These are phyloP conservation scores for Drosophila anceps DNA, from an alignment of 2,888 invertebrate genomes.

Conservation along the genomic window DNA sequence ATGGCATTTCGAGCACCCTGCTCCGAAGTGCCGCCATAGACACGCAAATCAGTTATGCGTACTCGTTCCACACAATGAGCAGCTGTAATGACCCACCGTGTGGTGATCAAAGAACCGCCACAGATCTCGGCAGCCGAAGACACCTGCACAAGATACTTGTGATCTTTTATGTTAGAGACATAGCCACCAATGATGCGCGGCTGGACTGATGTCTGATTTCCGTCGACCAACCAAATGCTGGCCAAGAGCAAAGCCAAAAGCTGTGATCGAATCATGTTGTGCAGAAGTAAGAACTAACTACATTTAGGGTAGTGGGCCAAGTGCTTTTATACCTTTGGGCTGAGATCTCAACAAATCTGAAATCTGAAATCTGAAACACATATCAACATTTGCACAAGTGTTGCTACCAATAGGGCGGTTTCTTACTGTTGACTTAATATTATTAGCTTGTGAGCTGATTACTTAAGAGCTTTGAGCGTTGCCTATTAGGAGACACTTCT, in stretches of 20 bases:
- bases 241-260: slow-evolving; percentile 18
- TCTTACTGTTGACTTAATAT: slow-evolving; percentile 14
- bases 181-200: slow-evolving; percentile 68
- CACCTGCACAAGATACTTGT: slow-evolving; percentile 69
- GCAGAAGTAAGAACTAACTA: slow-evolving; percentile 20
- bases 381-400: slow-evolving; percentile 67
- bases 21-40: slow-evolving; percentile 62
- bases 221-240: slow-evolving; percentile 2
- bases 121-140: slow-evolving; percentile 32
- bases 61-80: slow-evolving; percentile 65
- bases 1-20: slow-evolving; percentile 42
- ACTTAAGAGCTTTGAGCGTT: slow-evolving; percentile 3
- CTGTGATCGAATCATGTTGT: slow-evolving; percentile 38
- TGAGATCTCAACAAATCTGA: slow-evolving; percentile 48
- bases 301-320: not conserved
- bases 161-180: slow-evolving; percentile 41
- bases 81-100: slow-evolving; percentile 74
- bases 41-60: slow-evolving; percentile 30
- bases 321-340: slow-evolving; percentile 52
- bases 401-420: slow-evolving; percentile 29
- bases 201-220: slow-evolving; percentile 17
- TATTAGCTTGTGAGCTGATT: slow-evolving; percentile 1
- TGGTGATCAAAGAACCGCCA: slow-evolving; percentile 62
- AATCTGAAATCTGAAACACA: slow-evolving; percentile 6
- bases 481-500: not conserved